A percentile compares a stretch with the other conserved stretches of the same genome.
phyloP scores from a whole-genome alignment of 2,888 invertebrate genomes.

The Eilema depressum region DNA sequence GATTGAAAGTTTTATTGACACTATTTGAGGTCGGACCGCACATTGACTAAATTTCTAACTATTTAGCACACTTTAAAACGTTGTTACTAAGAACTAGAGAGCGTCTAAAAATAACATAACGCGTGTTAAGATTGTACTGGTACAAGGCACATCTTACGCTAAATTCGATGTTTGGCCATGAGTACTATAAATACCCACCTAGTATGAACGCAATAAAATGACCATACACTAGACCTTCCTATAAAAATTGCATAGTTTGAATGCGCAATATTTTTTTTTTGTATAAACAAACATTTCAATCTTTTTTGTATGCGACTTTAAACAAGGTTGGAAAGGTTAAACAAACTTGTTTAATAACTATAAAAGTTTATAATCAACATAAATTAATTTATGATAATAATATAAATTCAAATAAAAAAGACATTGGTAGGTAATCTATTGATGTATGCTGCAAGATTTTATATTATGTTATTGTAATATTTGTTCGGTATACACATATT shows the following conservation, averaged over 20 bases:
- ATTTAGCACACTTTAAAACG: conserved; percentile 3
- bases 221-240: neutral
- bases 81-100: neutral
- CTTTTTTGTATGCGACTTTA: neutral
- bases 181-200: neutral
- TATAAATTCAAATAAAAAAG: too few species aligned
- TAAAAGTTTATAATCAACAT: too few species aligned
- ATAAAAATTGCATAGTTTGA: too few species aligned
- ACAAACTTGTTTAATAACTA: too few species aligned
- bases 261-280: neutral
- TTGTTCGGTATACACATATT: too few species aligned
- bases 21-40: neutral
- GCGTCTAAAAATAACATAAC: conserved; percentile 18
- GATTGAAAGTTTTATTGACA: neutral
- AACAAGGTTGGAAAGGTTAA: neutral
- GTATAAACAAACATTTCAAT: too few species aligned
- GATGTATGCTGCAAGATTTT: too few species aligned
- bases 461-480: too few species aligned
- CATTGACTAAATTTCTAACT: neutral
- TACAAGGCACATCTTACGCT: neutral
- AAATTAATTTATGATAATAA: too few species aligned
- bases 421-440: too few species aligned
- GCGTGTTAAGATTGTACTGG: conserved; percentile 10
- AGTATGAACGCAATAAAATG: neutral
- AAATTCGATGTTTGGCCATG: conserved; percentile 12